phyloP scores from a whole-genome alignment of 2,797 vertebrate genomes.

The Micromesistius poutassou region DNA sequence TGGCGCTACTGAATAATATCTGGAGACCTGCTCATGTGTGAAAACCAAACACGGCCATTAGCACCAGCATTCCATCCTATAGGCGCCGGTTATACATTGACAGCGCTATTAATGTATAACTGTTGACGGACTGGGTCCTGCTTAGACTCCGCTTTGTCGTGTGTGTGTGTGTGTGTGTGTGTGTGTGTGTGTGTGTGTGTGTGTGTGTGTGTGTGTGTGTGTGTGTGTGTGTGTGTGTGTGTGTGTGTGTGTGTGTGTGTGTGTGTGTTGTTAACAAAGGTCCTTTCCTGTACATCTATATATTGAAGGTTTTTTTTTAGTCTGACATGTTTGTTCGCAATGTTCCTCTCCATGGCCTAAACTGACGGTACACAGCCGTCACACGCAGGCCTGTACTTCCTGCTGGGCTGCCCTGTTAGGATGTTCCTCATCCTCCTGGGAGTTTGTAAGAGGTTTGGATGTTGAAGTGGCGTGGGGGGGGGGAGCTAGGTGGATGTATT shows the following conservation, averaged over 20 bases:
- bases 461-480: too few relatives aligned
- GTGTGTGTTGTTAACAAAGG: background rate
- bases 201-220: background rate
- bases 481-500: too few relatives aligned
- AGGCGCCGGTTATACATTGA: slow-evolving; percentile 32
- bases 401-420: too few relatives aligned
- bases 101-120: slow-evolving; percentile 29
- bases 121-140: background rate
- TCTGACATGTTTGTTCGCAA: background rate
- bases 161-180: slow-evolving; percentile 1
- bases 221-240: background rate
- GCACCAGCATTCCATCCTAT: slow-evolving; percentile 14
- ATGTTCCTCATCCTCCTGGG: too few relatives aligned
- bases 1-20: slow-evolving; percentile 10
- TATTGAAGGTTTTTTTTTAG: background rate
- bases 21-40: slow-evolving; percentile 4
- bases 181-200: background rate
- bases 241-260: background rate
- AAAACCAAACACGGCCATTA: slow-evolving; percentile 23
- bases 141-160: background rate
- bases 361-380: too few relatives aligned
- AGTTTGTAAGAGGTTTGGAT: too few relatives aligned
- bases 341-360: too few relatives aligned
- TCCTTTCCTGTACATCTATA: background rate
- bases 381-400: too few relatives aligned